These are phyloP conservation scores for Conistra vaccinii DNA, from an alignment of 2,888 invertebrate genomes.

Conservation along the genomic window DNA sequence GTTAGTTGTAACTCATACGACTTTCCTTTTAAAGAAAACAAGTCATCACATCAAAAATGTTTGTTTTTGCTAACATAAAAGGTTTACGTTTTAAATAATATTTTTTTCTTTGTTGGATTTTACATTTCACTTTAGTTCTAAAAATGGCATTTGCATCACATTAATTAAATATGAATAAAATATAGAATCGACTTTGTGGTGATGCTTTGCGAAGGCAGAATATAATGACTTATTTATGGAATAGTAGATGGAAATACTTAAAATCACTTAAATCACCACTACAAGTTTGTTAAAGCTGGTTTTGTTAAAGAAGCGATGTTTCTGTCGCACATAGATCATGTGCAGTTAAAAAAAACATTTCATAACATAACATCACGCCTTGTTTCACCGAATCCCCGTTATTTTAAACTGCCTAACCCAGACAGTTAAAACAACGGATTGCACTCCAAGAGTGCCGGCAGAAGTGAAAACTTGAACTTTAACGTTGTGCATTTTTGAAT, in stretches of 20 bases:
- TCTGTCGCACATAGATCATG: neutral
- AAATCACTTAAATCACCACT: neutral
- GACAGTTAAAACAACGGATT: too few species aligned
- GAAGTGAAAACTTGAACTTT: too few species aligned
- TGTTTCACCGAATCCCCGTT: too few species aligned
- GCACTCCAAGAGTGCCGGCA: too few species aligned
- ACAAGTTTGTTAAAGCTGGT: neutral
- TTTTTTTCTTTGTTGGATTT: slow-evolving; percentile 1
- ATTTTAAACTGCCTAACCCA: too few species aligned
- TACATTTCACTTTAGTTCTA: neutral
- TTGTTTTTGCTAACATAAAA: slow-evolving; percentile 14
- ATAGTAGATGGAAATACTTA: neutral
- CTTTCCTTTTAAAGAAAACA: slow-evolving; percentile 27
- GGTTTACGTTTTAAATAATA: neutral
- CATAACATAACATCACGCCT: too few species aligned
- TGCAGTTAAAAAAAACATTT: too few species aligned
- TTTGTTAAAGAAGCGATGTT: neutral
- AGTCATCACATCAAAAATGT: neutral
- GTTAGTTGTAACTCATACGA: slow-evolving; percentile 26
- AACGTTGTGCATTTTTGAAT: too few species aligned
- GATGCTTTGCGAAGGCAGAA: neutral
- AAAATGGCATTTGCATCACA: neutral
- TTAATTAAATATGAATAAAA: neutral
- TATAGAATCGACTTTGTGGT: too few species aligned
- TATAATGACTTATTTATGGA: neutral